phyloP scores from a whole-genome alignment of 2,888 invertebrate species.

The Mycogona germanica region DNA sequence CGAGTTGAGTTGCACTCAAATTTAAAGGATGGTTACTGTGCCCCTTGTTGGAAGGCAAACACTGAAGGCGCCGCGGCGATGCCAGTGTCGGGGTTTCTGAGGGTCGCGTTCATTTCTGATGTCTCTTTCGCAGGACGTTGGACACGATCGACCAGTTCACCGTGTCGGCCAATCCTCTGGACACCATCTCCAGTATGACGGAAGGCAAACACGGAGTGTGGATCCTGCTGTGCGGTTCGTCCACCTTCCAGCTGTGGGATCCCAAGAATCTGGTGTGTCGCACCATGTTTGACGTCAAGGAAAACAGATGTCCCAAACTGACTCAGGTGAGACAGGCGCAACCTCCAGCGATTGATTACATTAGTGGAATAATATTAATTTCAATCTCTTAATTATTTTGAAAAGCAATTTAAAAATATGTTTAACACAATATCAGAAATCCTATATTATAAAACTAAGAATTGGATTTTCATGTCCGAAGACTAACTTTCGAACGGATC shows the following conservation, averaged over 20 bases:
- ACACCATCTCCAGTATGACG: constrained; percentile 35
- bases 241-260: constrained; percentile 41
- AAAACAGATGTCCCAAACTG: constrained; percentile 22
- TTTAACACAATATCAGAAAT: too few species aligned
- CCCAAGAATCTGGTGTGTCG: constrained; percentile 35
- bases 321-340: constrained; percentile 26
- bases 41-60: too few species aligned
- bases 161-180: constrained; percentile 39
- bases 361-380: too few species aligned
- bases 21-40: too few species aligned
- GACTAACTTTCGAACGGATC: too few species aligned
- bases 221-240: constrained; percentile 39
- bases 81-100: too few species aligned
- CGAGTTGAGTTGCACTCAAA: too few species aligned
- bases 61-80: too few species aligned
- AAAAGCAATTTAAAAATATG: background rate
- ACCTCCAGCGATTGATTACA: too few species aligned
- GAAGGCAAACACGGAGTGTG: constrained; percentile 37
- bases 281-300: constrained; percentile 38
- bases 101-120: background rate
- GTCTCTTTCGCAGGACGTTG: constrained; percentile 30
- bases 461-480: too few species aligned
- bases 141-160: constrained; percentile 36
- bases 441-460: too few species aligned
- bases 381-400: background rate